Base-by-base conservation (phyloP, 92 coral and sea anemone genomes). In the Actinernus sp. region DNA sequence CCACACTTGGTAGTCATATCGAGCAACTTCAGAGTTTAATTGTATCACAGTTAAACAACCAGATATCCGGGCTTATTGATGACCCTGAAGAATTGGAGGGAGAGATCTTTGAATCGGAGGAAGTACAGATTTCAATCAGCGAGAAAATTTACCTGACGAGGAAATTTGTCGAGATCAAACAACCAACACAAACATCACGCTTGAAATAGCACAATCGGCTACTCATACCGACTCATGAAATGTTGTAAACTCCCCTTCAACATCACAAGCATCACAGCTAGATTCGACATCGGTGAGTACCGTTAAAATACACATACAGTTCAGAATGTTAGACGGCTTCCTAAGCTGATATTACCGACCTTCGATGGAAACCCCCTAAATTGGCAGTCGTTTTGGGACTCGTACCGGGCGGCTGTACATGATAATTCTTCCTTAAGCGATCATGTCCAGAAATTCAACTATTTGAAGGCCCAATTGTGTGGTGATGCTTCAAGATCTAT, bases 401-500 rank as follows among this genome's bases (percentile, higher is more conserved):
- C 88, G 6, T 81, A 54, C 30, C 41, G 64, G 13, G 74, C 60
- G 20, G 81, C 70, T 1, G 82, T 81, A 3, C 63, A 72, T 47
- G 48, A 55, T 17, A 73, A 64, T 41, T 3, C 75, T 3, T 26
- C 10, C 26, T 73, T 82, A 3, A 68, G 68, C 25, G 52, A 53
- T 13, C 8, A 31, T 9, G 70, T 73, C 7, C 88, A 73, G 32
- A 64, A 73, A 27, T 73, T 82, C 36, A 82, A 23, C 52, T 65
- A 73, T 43, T 55, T 64, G 17, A 43, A 44, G 17, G 75, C 81
- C 28, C 53, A 80, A 63, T 39, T 80, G 11, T 1, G 23, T 17
- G 81, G 75, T 7, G 88, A 73, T 55, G 88, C 82, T 10, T 11
- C 18, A 19, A 81, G 88, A 19, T 66, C 69, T 21, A 47, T 82